Base-by-base conservation (phyloP, 1,140 invertebrate species). In the Apis cerana region DNA sequence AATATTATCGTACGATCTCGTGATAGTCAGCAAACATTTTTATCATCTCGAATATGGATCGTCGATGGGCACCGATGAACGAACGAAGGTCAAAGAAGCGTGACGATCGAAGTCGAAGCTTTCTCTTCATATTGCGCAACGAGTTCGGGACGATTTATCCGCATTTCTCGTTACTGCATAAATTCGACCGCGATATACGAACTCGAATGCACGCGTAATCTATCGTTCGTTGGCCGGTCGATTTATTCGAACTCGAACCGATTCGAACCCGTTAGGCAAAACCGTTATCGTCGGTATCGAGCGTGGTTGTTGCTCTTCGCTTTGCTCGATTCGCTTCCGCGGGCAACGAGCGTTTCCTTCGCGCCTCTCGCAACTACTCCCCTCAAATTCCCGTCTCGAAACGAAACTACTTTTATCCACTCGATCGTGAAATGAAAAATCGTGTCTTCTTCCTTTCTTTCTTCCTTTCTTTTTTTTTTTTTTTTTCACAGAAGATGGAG, bases 121-220 rank as follows among this genome's bases (percentile, higher is more conserved):
- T 89, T 87, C 88, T 85, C 85, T 82, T 82, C 52, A 48, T 83
- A 74, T 80, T 79, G 77, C 81, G 86, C 88, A 68, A 84, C 71
- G 21, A n/a, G 33, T 19, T 59, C 62, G 56, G 61, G 13, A 62
- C 23, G 2, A 23, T 56, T 17, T 56, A 17, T 19, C 54, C n/a
- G 23, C 27, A 33, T 33, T 19, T 10, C 9, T 62, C 59, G 59
- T 27, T 15, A 13, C 12, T 52, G 52, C 43, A 48, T 23, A 10
- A 17, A 50, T 75, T 43, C 23, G 27, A 23, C 8, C 62, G 54
- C 56, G n/a, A 1, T 11, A 23, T 17, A 64, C 23, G 43, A 15
- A 12, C n/a, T 43, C 7, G 33, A 10, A 43, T 8, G 17, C 48
- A 48, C n/a, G n/a, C 43, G 21, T 59, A n/a, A 12, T 23, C 68